Conservation (phyloP, 1,140 invertebrate genomes). For the Ladona fulva region DNA sequence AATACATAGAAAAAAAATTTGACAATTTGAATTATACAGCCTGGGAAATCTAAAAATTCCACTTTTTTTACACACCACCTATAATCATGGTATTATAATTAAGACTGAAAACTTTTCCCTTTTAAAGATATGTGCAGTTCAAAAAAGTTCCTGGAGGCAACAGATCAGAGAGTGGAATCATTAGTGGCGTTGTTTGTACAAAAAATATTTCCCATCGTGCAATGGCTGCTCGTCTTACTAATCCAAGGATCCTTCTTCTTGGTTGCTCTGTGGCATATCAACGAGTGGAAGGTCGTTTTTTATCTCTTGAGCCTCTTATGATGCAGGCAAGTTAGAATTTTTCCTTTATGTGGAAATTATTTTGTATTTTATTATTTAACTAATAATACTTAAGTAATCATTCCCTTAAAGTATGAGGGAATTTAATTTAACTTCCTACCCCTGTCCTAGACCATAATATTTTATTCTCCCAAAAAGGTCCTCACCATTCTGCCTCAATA, state of each 20-base stretch:
- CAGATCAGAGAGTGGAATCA: slow-evolving; percentile 63
- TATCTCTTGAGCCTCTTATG: slow-evolving; percentile 83
- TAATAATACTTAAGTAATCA: too few species aligned
- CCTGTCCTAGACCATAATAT: too few species aligned
- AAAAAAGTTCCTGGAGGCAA: slow-evolving; percentile 83
- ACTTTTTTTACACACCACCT: too few species aligned
- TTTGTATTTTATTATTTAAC: too few species aligned
- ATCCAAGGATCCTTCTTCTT: slow-evolving; percentile 77
- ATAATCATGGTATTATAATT: background rate
- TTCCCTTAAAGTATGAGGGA: too few species aligned
- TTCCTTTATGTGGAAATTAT: background rate
- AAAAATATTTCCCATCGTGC: slow-evolving; percentile 89
- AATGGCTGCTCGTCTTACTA: slow-evolving; percentile 71
- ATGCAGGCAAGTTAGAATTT: slow-evolving; percentile 54
- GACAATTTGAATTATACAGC: too few species aligned
- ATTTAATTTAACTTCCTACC: too few species aligned
- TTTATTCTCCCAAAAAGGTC: too few species aligned
- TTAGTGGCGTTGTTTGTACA: slow-evolving; percentile 80
- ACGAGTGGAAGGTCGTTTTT: slow-evolving; percentile 78
- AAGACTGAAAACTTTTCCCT: background rate
- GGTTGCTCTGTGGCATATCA: slow-evolving; percentile 87
- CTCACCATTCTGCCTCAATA: too few species aligned
- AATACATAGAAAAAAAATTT: too few species aligned
- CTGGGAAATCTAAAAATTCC: too few species aligned
- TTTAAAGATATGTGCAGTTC: slow-evolving; percentile 66